Percentiles rank a stretch among this genome's conserved stretches.
These are phyloP conservation scores for Alectura lathami DNA, from an alignment of 2,113 vertebrate genomes.

Conservation along the genomic window DNA sequence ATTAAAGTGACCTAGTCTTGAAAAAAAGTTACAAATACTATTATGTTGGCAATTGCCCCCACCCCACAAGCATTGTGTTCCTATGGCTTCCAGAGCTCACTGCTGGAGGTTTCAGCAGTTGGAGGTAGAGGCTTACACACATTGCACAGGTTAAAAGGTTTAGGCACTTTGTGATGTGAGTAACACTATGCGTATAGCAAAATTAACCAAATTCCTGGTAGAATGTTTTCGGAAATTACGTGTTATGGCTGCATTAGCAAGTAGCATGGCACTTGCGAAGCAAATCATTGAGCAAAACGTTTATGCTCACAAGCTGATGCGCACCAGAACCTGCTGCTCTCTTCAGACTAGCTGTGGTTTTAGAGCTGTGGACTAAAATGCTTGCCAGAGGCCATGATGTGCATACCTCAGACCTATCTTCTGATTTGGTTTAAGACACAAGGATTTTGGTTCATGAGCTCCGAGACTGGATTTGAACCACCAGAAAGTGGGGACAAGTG, in stretches of 20 bases:
- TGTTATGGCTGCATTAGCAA: neutral
- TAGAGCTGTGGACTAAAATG: neutral
- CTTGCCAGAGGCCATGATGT: neutral
- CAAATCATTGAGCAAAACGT: neutral
- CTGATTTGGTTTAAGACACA: neutral
- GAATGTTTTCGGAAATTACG: neutral
- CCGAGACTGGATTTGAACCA: neutral
- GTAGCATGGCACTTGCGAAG: neutral
- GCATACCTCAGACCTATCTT: neutral
- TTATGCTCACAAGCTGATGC: neutral
- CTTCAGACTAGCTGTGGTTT: neutral
- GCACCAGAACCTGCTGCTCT: neutral
- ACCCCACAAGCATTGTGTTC: neutral
- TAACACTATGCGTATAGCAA: neutral
- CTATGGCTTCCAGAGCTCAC: neutral
- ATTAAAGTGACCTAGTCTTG: conserved; percentile 22
- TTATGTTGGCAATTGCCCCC: neutral
- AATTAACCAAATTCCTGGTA: neutral
- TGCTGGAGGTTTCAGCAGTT: neutral
- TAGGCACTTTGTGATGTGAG: neutral
- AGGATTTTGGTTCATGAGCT: neutral
- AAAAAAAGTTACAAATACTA: neutral
- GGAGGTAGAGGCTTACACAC: neutral
- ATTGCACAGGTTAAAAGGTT: neutral
- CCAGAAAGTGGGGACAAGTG: neutral